Evolutionary conservation across 2,113 vertebrate genomes (phyloP), one percentile per base, ranked within the genome.

Genomic region (Xiphophorus hellerii): DNA sequence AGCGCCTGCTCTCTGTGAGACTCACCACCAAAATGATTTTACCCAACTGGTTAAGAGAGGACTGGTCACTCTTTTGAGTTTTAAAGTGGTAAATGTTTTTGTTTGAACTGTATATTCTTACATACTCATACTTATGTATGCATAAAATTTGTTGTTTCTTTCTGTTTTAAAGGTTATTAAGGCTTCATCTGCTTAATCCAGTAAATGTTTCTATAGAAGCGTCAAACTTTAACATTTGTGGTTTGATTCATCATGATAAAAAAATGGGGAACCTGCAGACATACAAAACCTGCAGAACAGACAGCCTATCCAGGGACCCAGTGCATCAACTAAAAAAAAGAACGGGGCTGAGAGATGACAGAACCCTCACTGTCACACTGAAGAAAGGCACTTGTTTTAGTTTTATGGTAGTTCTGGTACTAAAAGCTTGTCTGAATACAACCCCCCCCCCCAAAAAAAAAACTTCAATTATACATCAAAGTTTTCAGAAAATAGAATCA

Each of bases 401-500:
- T 20, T 48, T 44, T 48, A 48, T 48, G 44, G 25, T 25, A 58
- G 51, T 58, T 58, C 51, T n/a, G 51, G 25, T n/a, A 58, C 22
- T 17, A 58, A 58, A 58, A 11, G 51, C 20, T 30, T 71, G 66
- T 31, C n/a, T 13, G 33, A 1, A 75, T 31, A 9, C 20, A n/a
- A n/a, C 39, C 30, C 3, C 30, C 31, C 31, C 31, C 31, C 35
- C 35, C 10, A 37, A 37, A 11, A 35, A 2, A 35, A 11, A 11
- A 37, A 2, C 30, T 63, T 58, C 61, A 20, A 11, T 71, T 51
- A 29, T 71, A 30, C 15, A 30, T 3, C 60, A n/a, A 69, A 3
- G 67, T 33, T 48, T 20, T 42, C 73, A 7, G 39, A n/a, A 25
- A 8, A 82, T 62, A 66, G 11, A 80, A 77, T 5, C n/a, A 79